Evolutionary conservation across 2,113 vertebrate species (phyloP), one percentile per base, ranked within the genome.

Genomic region (Beaufortia kweichowensis): DNA sequence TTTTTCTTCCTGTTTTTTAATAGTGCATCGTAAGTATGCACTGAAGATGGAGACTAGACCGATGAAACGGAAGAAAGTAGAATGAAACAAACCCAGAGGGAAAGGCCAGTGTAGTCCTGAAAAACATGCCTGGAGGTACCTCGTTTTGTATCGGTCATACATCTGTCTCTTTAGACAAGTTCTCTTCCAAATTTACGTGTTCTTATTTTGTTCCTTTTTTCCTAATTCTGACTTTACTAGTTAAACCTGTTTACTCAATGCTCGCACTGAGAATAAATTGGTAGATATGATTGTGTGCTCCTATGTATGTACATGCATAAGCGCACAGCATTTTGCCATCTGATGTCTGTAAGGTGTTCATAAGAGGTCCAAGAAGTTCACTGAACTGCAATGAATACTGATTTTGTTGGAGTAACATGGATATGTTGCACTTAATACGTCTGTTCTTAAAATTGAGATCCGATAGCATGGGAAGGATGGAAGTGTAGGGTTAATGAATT

Each of bases 1-100:
- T 91, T 90, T 92, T 87, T 92, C 85, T 90, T 91, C 96, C 95
- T 96, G 96, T 95, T 95, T 95, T 96, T 91, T 83, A 90, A 94
- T 95, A 95, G 96, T 98, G 95, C 96, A 98, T 97, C 95, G 95
- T 98, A 98, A 97, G 93, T 98, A 97, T 97, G 94, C 95, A 96
- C 96, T 95, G 96, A 98, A 98, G 96, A 98, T 94, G 94, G 96
- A 29, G 94, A 86, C 93, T 96, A 96, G 94, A 92, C 92, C 94
- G 94, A 95, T 96, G 95, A 95, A 83, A 90, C 90, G 87, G 94
- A 98, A 91, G 91, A 90, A 95, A 90, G 94, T 93, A 94, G 92
- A 96, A 93, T 94, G 93, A 94, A 95, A 94, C 93, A 95, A 94
- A 92, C 85, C 95, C 96, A 94, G 95, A 96, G 95, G 95, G 94